Evolutionary conservation across 1,140 invertebrate genomes (phyloP).

Genomic region (Nasonia giraulti): DNA sequence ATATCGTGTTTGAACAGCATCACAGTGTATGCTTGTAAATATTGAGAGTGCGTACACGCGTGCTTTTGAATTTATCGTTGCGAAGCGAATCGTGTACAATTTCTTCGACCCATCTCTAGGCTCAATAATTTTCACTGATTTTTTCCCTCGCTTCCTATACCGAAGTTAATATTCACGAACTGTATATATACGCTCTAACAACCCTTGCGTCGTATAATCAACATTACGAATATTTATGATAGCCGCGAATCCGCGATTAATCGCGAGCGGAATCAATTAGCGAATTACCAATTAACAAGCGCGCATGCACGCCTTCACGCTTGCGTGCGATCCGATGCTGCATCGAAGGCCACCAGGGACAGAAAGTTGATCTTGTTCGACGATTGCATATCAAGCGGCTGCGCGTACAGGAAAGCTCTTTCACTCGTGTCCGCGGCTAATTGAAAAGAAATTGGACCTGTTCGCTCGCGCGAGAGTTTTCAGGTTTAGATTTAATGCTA

Average conservation of each 20-base stretch:
- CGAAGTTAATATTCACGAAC: neutral
- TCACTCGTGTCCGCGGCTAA: slow-evolving; percentile 30
- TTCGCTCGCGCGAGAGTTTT: neutral
- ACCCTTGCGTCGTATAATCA: slow-evolving; percentile 60
- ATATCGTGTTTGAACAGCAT: neutral
- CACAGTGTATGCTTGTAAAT: neutral
- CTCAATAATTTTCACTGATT: slow-evolving; percentile 31
- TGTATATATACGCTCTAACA: neutral
- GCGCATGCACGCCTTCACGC: slow-evolving; percentile 62
- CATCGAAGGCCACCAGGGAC: slow-evolving; percentile 52
- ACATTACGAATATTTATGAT: slow-evolving; percentile 69
- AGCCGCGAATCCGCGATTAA: slow-evolving; percentile 66
- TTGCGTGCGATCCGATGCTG: slow-evolving; percentile 13
- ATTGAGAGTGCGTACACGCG: neutral
- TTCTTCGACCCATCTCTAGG: neutral
- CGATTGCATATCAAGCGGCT: slow-evolving; percentile 58
- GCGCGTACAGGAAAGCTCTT: neutral
- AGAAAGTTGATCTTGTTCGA: slow-evolving; percentile 58
- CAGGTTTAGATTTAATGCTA: neutral
- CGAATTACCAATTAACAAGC: slow-evolving; percentile 69
- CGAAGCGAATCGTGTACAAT: neutral
- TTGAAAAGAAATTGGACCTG: slow-evolving; percentile 35
- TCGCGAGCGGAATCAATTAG: slow-evolving; percentile 69
- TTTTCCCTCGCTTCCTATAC: neutral
- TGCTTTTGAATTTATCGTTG: neutral